Evolutionary conservation across 1,140 invertebrate genomes (phyloP).

Genomic region (Brachionus asplanchnoidis): DNA sequence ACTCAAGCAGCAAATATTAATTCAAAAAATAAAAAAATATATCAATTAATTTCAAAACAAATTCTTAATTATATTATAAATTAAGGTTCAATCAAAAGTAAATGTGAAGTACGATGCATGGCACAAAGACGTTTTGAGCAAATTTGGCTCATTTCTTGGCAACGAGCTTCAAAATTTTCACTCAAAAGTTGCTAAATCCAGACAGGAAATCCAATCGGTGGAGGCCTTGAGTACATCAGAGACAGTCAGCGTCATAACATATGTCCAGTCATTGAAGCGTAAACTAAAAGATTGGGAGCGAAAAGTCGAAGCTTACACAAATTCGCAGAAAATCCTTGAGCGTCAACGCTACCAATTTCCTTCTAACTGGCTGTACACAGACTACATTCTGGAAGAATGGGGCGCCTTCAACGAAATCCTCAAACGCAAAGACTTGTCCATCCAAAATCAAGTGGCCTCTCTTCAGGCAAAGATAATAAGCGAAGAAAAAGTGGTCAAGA

Average conservation of each 20-base stretch:
- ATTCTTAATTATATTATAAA: neutral
- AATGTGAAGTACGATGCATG: slow-evolving; percentile 98
- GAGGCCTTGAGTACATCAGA: slow-evolving; percentile 96
- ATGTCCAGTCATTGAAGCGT: slow-evolving; percentile 91
- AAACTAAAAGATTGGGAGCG: slow-evolving; percentile 78
- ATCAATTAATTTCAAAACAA: too few relatives aligned
- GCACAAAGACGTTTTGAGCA: slow-evolving; percentile 96
- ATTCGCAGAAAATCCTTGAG: slow-evolving; percentile 94
- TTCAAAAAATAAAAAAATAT: too few relatives aligned
- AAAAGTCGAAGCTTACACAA: slow-evolving; percentile 65
- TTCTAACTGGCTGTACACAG: slow-evolving; percentile 89
- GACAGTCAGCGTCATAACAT: slow-evolving; percentile 95
- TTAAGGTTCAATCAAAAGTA: slow-evolving; percentile 80
- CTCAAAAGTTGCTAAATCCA: slow-evolving; percentile 81
- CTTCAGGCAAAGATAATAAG: slow-evolving; percentile 98
- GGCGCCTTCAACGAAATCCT: slow-evolving; percentile 98
- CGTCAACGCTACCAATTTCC: slow-evolving; percentile 96
- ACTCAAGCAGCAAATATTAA: too few relatives aligned
- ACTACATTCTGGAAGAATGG: slow-evolving; percentile 99
- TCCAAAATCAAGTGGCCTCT: slow-evolving; percentile 78
- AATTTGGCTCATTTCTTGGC: slow-evolving; percentile 86
- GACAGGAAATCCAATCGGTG: slow-evolving; percentile 90
- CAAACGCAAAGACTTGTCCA: slow-evolving; percentile 90
- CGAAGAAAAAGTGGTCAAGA: slow-evolving; percentile 94
- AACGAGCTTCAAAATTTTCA: slow-evolving; percentile 90